A percentile compares a stretch with the other conserved stretches of the same genome.
Conservation (phyloP, 2,888 invertebrate species). For the Cheilosia pagana region DNA sequence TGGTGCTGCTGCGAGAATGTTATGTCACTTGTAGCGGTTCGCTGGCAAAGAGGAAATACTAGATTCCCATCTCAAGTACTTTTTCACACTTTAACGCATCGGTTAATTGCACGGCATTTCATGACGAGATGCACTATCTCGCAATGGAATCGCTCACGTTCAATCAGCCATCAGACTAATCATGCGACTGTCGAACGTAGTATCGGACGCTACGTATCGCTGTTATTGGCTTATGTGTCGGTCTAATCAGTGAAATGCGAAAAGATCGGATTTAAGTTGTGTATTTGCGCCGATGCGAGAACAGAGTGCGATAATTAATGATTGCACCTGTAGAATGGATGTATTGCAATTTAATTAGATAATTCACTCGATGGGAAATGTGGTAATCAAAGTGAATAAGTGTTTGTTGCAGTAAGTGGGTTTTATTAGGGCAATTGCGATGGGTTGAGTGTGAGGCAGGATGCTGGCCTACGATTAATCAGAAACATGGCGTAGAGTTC, state of each 20-base stretch:
- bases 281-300: slow-evolving; percentile 8
- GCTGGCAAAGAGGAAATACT: slow-evolving; percentile 1
- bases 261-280: slow-evolving; percentile 21
- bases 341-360: neutral
- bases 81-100: slow-evolving; percentile 71
- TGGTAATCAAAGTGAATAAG: slow-evolving; percentile 4
- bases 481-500: no score
- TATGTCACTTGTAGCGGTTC: slow-evolving; percentile 50
- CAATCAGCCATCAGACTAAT: slow-evolving; percentile 60
- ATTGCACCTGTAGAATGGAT: neutral
- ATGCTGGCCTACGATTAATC: no score
- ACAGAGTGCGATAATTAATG: slow-evolving; percentile 19
- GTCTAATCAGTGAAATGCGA: slow-evolving; percentile 25
- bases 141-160: slow-evolving; percentile 41
- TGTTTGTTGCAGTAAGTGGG: slow-evolving; percentile 1
- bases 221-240: slow-evolving; percentile 14
- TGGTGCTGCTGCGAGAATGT: neutral
- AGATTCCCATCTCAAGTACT: slow-evolving; percentile 53
- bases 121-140: slow-evolving; percentile 24
- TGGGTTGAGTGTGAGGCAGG: no score
- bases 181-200: slow-evolving; percentile 31
- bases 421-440: neutral
- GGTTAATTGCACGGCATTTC: slow-evolving; percentile 50
- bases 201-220: neutral
- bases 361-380: slow-evolving; percentile 1